These are phyloP conservation scores for Sylvilagus floridanus DNA, from an alignment of 2,797 vertebrate species.

Conservation along the genomic window DNA sequence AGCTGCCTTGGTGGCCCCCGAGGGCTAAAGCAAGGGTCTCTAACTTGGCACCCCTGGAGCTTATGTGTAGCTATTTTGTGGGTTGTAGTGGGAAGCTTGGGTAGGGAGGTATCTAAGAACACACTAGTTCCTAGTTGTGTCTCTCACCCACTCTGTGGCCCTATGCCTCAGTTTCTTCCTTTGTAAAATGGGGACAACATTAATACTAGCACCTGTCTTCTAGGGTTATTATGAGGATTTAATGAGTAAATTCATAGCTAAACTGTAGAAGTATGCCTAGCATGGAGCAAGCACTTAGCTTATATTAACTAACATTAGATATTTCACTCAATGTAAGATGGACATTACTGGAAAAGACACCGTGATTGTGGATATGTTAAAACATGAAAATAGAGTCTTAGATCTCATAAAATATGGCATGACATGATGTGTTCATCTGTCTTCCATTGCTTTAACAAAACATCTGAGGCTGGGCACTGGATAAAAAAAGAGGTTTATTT, in stretches of 20 bases:
- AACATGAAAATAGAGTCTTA: background rate
- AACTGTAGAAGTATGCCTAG: background rate
- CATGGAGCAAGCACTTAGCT: background rate
- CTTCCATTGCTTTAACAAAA: too few relatives aligned
- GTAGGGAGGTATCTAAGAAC: background rate
- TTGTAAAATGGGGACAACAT: background rate
- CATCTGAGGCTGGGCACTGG: too few relatives aligned
- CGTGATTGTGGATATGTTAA: background rate
- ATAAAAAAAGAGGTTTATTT: too few relatives aligned
- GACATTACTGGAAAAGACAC: background rate
- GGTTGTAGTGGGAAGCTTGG: too few relatives aligned
- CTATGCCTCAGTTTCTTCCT: background rate
- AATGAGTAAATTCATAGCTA: background rate
- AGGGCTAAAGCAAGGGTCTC: too few relatives aligned
- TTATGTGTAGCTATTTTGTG: background rate
- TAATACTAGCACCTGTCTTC: background rate
- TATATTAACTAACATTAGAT: background rate
- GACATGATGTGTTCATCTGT: background rate
- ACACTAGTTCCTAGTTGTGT: background rate
- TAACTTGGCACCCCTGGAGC: too few relatives aligned
- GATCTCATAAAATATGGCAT: background rate
- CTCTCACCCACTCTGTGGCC: background rate
- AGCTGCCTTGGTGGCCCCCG: background rate
- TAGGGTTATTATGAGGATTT: background rate
- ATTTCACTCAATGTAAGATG: background rate